Conservation (phyloP, 2,888 invertebrate species). For the Pegoplata infirma region DNA sequence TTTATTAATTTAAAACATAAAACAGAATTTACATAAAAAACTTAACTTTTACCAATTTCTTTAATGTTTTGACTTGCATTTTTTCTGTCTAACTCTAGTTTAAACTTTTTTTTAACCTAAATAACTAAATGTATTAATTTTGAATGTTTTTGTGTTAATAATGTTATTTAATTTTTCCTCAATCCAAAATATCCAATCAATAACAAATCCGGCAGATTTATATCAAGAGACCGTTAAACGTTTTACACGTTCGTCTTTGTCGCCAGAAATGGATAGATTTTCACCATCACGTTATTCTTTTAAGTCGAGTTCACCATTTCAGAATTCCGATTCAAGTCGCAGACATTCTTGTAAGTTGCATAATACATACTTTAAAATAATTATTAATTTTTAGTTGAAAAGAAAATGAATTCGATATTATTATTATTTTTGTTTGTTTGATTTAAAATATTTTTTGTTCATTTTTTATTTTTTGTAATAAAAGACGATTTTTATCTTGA, state of each 20-base stretch:
- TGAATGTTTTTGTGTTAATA: constrained; percentile 39
- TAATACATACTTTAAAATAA: no score
- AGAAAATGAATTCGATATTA: constrained; percentile 22
- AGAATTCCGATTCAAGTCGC: constrained; percentile 66
- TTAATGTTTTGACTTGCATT: no score
- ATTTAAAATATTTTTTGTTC: constrained; percentile 40
- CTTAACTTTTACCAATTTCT: no score
- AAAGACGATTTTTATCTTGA: constrained; percentile 76
- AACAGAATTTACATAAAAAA: no score
- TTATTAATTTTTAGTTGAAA: constrained; percentile 53
- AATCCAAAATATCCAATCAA: neutral
- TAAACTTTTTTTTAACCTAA: neutral
- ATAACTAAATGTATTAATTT: neutral
- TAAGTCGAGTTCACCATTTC: constrained; percentile 66
- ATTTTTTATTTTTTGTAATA: constrained; percentile 55
- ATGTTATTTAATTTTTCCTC: constrained; percentile 26
- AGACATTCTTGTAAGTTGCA: constrained; percentile 74
- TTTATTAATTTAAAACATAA: no score
- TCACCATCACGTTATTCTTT: constrained; percentile 70
- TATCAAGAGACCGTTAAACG: constrained; percentile 75
- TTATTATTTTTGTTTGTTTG: constrained; percentile 61
- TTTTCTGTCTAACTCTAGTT: neutral
- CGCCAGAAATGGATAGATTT: constrained; percentile 74
- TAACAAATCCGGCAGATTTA: constrained; percentile 68
- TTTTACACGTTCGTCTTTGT: constrained; percentile 75